Percentiles rank a stretch among this genome's conserved stretches.
phyloP scores from a whole-genome alignment of 2,797 vertebrate species.

The Coracias cyanogaster region DNA sequence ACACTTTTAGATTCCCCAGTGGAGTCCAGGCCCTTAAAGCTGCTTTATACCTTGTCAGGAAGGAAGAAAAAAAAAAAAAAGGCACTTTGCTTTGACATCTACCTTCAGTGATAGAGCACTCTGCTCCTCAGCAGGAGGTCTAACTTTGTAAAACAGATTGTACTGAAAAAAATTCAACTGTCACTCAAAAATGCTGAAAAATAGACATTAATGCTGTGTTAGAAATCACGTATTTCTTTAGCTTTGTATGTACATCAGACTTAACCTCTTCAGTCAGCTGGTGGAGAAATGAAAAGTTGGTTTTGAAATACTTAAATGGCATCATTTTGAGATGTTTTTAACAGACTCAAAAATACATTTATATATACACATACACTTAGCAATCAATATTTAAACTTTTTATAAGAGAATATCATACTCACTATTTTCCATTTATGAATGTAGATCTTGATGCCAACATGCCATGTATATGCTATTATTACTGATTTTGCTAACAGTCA shows the following conservation, averaged over 20 bases:
- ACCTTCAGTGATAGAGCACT: constrained; percentile 11
- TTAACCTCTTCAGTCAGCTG: not conserved
- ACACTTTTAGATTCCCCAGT: constrained; percentile 42
- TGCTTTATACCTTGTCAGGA: constrained; percentile 17
- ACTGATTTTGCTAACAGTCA: not conserved
- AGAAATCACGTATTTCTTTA: not conserved
- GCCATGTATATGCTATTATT: not conserved
- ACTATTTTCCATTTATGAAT: not conserved
- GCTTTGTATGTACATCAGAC: not conserved
- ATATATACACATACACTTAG: not conserved
- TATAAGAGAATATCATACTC: not conserved
- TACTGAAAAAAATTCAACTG: not conserved
- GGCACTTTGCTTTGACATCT: constrained; percentile 3
- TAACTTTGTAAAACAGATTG: not conserved
- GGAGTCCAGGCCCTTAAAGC: constrained; percentile 27
- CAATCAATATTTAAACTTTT: not conserved
- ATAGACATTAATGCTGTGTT: not conserved
- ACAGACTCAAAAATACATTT: not conserved
- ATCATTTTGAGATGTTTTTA: not conserved
- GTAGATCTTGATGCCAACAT: not conserved
- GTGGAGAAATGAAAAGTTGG: not conserved
- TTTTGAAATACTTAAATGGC: not conserved
- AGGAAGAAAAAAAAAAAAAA: not conserved
- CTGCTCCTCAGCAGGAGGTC: constrained; percentile 21
- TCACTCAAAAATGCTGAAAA: constrained; percentile 17